Base-by-base conservation (phyloP, 2,113 vertebrate species). In the Oxyruncus cristatus region DNA sequence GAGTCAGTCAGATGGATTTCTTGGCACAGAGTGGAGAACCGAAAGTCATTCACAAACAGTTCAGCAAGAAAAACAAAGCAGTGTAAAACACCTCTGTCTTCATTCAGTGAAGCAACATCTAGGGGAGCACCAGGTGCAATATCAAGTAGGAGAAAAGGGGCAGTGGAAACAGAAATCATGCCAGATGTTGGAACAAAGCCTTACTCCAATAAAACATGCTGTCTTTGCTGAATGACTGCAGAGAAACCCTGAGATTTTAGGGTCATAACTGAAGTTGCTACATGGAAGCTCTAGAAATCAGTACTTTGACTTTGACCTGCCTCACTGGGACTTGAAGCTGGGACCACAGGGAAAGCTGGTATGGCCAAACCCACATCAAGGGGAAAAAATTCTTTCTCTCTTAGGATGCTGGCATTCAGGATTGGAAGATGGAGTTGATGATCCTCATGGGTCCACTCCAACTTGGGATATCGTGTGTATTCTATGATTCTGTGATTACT, bases 341-440 rank as follows among this genome's bases (percentile, higher is more conserved):
- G n/a, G 20, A 49, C 12, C 26, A 32, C 20, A 53, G 16, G 18
- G 37, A 39, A 74, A 72, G 35, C 2, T 85, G 15, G 3, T 35
- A 55, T 27, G 33, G 28, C 18, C 47, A 67, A 75, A 75, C 3
- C 3, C 12, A 32, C 11, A 11, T 12, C 33, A 27, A 68, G 15
- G 12, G 21, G 63, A 88, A 71, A 27, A 33, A 74, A 52, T 27
- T 4, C 41, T 20, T 80, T 59, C 32, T 41, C 44, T 93, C 82
- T 63, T 9, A 61, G 53, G 27, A 10, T 35, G 66, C 17, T 78
- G 24, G 2, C 17, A 47, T 71, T 71, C 19, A 39, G 58, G 8
- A 26, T 0, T 49, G 46, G 5, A 49, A 76, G 14, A 4, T 42
- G 32, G 39, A 67, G 14, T 27, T 0, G 0, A 67, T 56, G 41